Conservation (phyloP, 1,140 invertebrate genomes). For the Drosophila suzukii region DNA sequence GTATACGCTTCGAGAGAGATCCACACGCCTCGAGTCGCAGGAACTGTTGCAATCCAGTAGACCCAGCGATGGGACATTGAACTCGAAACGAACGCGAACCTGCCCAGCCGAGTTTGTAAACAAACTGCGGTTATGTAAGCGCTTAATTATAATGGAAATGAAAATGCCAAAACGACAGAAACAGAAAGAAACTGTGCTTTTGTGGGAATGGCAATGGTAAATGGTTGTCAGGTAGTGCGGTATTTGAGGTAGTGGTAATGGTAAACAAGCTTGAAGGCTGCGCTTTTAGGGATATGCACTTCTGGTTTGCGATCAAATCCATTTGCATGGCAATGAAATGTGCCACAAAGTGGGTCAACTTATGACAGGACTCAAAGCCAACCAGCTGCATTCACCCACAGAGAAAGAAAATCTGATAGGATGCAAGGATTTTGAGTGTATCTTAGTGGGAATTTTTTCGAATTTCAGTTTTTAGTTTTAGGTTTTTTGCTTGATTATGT, state of each 20-base stretch:
- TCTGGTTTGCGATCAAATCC: constrained; percentile 25
- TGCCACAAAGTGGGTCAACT: constrained; percentile 39
- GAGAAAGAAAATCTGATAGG: constrained; percentile 1
- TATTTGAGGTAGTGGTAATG: constrained; percentile 1
- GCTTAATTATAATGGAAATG: constrained; percentile 81
- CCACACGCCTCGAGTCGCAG: constrained; percentile 59
- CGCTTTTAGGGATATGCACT: constrained; percentile 25
- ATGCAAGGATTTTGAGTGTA: neutral
- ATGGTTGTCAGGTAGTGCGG: neutral
- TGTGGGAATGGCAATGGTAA: constrained; percentile 6
- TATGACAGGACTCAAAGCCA: constrained; percentile 46
- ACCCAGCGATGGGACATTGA: constrained; percentile 71
- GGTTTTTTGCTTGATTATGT: no score
- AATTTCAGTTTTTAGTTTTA: no score
- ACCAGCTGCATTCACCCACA: constrained; percentile 14
- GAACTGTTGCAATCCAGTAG: constrained; percentile 72
- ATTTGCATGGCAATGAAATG: constrained; percentile 49
- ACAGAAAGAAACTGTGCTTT: constrained; percentile 24
- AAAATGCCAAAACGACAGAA: constrained; percentile 61
- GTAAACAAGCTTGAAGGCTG: constrained; percentile 27
- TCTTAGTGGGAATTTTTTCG: no score
- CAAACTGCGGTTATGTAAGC: constrained; percentile 75
- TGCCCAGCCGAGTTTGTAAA: constrained; percentile 67
- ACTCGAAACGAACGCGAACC: constrained; percentile 73
- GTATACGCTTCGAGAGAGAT: constrained; percentile 74